These are phyloP conservation scores for Lordiphosa collinella DNA, from an alignment of 1,140 invertebrate genomes.

Conservation along the genomic window DNA sequence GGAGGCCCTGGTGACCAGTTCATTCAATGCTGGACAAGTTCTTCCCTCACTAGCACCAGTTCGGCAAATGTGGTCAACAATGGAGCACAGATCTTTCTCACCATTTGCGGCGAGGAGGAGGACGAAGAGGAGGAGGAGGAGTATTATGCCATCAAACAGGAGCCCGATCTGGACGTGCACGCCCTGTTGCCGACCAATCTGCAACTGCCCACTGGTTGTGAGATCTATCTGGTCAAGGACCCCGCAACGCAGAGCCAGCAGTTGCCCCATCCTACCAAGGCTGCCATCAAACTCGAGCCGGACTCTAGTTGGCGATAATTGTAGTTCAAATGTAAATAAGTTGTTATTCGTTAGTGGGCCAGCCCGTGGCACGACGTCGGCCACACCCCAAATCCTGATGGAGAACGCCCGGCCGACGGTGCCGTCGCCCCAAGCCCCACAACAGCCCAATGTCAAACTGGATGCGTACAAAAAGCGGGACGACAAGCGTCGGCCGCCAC, in stretches of 20 bases:
- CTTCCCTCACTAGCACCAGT: constrained; percentile 47
- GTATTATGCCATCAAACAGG: constrained; percentile 71
- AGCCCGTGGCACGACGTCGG: neutral
- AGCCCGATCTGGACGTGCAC: constrained; percentile 56
- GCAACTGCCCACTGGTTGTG: constrained; percentile 73
- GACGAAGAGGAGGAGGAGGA: constrained; percentile 67
- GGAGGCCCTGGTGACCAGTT: constrained; percentile 22
- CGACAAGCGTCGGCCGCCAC: constrained; percentile 91
- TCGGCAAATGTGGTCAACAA: constrained; percentile 18
- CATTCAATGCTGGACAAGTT: constrained; percentile 24
- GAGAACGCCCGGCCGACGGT: constrained; percentile 1
- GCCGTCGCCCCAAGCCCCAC: neutral
- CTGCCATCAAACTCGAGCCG: constrained; percentile 56
- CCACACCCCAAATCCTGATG: constrained; percentile 31
- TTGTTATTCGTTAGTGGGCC: constrained; percentile 21
- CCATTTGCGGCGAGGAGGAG: constrained; percentile 67
- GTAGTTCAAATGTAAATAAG: constrained; percentile 12
- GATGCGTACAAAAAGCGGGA: constrained; percentile 82
- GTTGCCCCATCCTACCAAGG: constrained; percentile 8
- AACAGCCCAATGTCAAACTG: constrained; percentile 40
- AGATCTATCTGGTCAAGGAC: constrained; percentile 74
- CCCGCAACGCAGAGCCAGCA: constrained; percentile 11
- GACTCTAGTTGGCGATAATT: constrained; percentile 31
- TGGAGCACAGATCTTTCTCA: constrained; percentile 64
- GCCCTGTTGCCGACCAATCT: constrained; percentile 58